A percentile compares a stretch with the other conserved stretches of the same genome.
These are phyloP conservation scores for Taxidea taxus DNA, from an alignment of 2,113 vertebrate genomes.

Conservation along the genomic window DNA sequence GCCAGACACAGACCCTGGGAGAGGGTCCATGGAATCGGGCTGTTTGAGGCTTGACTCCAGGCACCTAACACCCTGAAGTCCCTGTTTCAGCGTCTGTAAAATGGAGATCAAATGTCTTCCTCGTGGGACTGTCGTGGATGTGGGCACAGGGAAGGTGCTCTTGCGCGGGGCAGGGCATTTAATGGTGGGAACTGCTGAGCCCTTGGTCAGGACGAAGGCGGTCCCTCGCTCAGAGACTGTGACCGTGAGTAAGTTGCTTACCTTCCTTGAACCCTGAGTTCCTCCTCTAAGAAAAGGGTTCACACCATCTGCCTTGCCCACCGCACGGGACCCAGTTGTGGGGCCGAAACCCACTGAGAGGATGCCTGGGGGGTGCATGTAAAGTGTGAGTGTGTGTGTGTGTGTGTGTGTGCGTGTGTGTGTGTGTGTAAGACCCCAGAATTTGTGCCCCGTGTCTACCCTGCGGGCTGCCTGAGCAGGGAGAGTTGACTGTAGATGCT, in stretches of 20 bases:
- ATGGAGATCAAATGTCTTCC: not conserved
- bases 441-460: not conserved
- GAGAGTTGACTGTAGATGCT: not conserved
- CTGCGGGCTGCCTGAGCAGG: not conserved
- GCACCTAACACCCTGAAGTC: not conserved
- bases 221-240: not conserved
- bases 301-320: not conserved
- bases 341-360: not conserved
- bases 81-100: not conserved
- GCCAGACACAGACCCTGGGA: not conserved
- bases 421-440: not conserved
- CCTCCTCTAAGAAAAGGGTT: constrained; percentile 13
- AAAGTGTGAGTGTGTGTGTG: not conserved
- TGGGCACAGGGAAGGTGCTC: not conserved
- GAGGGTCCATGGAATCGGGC: not conserved
- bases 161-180: not conserved
- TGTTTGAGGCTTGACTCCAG: not conserved
- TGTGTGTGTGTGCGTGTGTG: not conserved
- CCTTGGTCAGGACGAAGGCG: not conserved
- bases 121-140: not conserved
- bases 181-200: not conserved
- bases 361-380: not conserved
- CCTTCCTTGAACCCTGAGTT: not conserved
- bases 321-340: not conserved
- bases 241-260: not conserved